Conservation (phyloP, 2,888 invertebrate genomes). For the Tenthredo distinguenda region DNA sequence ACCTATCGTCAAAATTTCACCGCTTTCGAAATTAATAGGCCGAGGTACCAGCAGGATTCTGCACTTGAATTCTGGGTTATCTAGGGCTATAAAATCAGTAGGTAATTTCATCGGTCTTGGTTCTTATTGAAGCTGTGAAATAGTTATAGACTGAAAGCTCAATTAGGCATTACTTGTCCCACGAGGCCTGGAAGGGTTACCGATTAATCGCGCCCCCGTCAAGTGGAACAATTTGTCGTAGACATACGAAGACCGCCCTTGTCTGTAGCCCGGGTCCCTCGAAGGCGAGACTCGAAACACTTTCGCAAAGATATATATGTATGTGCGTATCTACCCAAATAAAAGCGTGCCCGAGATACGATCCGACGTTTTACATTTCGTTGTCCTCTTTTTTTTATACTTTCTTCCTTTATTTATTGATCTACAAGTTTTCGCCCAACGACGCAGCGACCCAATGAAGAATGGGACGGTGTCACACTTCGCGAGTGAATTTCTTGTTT, state of each 20-base stretch:
- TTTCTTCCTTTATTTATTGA: background rate
- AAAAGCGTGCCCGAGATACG: background rate
- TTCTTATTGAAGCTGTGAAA: background rate
- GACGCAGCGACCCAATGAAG: background rate
- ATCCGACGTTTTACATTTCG: background rate
- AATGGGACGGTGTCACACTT: background rate
- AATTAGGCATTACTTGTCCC: slow-evolving; percentile 34
- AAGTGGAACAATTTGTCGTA: slow-evolving; percentile 28
- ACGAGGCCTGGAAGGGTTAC: slow-evolving; percentile 9
- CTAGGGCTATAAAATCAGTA: background rate
- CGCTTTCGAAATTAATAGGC: background rate
- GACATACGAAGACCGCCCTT: background rate
- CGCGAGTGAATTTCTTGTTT: background rate
- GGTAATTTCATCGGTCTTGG: background rate
- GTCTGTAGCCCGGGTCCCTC: background rate
- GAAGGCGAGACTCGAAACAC: background rate
- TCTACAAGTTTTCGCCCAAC: background rate
- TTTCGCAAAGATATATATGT: background rate
- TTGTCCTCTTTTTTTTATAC: background rate
- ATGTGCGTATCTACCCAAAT: background rate
- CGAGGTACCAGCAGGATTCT: background rate
- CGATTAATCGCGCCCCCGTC: background rate
- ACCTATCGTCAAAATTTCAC: slow-evolving; percentile 23
- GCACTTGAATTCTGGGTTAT: background rate
- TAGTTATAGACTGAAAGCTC: slow-evolving; percentile 22